Evolutionary conservation across 2,888 invertebrate species (phyloP).

Genomic region (Hoplodrina blanda): DNA sequence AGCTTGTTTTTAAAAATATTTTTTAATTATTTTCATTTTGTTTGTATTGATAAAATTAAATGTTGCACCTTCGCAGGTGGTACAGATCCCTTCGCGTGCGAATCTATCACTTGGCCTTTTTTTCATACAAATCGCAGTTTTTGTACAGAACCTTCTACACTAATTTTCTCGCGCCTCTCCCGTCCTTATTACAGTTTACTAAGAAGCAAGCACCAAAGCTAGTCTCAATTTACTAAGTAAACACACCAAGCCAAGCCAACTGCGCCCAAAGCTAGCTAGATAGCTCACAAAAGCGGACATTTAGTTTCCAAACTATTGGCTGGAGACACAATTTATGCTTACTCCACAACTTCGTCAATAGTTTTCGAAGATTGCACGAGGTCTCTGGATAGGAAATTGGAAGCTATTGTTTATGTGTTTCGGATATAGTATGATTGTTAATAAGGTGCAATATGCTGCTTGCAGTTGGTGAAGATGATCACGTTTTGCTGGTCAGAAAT

Average conservation of each 20-base stretch:
- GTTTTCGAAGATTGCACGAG: constrained; percentile 69
- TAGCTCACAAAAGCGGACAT: constrained; percentile 77
- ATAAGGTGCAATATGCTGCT: constrained; percentile 64
- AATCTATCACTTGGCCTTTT: too few relatives aligned
- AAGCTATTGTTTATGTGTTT: constrained; percentile 79
- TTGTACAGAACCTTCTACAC: not conserved
- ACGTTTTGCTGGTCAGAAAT: constrained; percentile 25
- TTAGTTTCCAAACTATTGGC: constrained; percentile 78
- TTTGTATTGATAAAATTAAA: too few relatives aligned
- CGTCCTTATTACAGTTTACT: constrained; percentile 60
- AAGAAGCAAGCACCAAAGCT: constrained; percentile 66
- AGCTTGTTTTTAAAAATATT: too few relatives aligned
- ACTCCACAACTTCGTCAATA: constrained; percentile 76
- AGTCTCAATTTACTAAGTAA: constrained; percentile 74
- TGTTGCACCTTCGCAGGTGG: too few relatives aligned
- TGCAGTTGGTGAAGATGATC: constrained; percentile 57
- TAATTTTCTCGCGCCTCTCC: constrained; percentile 32
- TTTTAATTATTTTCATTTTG: too few relatives aligned
- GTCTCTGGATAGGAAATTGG: constrained; percentile 73
- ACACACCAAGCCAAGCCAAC: constrained; percentile 72
- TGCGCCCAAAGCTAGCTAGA: constrained; percentile 72
- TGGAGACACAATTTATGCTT: constrained; percentile 79
- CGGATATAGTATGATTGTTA: constrained; percentile 67
- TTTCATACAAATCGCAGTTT: too few relatives aligned
- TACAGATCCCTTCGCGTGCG: too few relatives aligned